Percentiles rank a stretch among this genome's conserved stretches.
These are phyloP conservation scores for Heliornis fulica DNA, from an alignment of 2,113 vertebrate genomes.

Conservation along the genomic window DNA sequence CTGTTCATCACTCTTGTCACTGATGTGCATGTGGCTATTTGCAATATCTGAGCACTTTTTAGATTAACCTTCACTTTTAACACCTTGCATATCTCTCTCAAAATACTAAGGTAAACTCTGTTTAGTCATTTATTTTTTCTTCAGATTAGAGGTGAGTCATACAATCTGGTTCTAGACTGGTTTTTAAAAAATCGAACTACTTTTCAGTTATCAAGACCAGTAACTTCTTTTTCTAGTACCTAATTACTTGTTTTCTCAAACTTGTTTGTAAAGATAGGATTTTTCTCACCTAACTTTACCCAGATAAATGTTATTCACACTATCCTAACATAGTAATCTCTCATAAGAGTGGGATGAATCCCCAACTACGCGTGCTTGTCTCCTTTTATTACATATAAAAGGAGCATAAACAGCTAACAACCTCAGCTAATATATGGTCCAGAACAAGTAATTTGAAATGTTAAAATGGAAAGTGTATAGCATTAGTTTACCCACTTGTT, in stretches of 20 bases:
- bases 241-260: conserved; percentile 8
- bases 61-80: not conserved
- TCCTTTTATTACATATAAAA: conserved; percentile 2
- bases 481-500: conserved; percentile 3
- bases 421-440: not conserved
- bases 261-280: not conserved
- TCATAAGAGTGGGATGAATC: conserved; percentile 10
- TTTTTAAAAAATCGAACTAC: not conserved
- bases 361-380: not conserved
- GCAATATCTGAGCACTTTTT: not conserved
- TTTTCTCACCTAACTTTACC: conserved; percentile 24
- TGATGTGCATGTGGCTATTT: not conserved
- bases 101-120: not conserved
- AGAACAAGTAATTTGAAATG: conserved; percentile 30
- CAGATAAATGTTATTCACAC: not conserved
- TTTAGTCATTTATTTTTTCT: conserved; percentile 31
- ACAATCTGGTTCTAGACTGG: not conserved
- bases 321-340: conserved; percentile 4
- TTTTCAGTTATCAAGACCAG: not conserved
- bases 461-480: not conserved
- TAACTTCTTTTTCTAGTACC: not conserved
- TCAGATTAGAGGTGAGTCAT: not conserved
- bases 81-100: not conserved
- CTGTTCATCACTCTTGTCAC: not conserved
- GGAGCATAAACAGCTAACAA: conserved; percentile 13